Evolutionary conservation across 2,888 invertebrate genomes (phyloP), one percentile per base, ranked within the genome.

Genomic region (Agonopterix alstromeriana): DNA sequence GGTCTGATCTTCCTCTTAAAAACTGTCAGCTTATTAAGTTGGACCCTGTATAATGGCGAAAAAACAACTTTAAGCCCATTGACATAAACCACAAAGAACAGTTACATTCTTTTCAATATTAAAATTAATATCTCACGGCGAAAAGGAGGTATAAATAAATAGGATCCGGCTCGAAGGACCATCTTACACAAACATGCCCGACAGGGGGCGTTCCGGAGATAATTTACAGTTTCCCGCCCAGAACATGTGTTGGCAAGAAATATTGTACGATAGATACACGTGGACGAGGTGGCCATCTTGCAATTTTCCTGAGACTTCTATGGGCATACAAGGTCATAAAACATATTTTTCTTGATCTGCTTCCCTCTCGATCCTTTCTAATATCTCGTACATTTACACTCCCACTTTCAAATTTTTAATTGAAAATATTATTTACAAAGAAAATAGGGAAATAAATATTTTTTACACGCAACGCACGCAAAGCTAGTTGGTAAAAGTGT

Each of bases 221-320:
- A 60, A 67, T 55, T 61, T 63, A 61, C 54, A 50, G 53, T 36
- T 54, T 56, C 56, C 58, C 67, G 64, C 63, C 61, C 61, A 51
- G 51, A 60, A 67, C 70, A 70, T 59, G 63, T 69, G 69, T 63
- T 64, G 48, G 50, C 52, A 53, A 60, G 61, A 65, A 63, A 63
- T 65, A 64, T 63, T 52, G 61, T 46, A 52, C 53, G 52, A 59
- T 57, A 61, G 52, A 56, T 55, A 55, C 53, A 48, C 49, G 55
- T 58, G 47, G 43, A 10, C 44, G 36, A 14, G 27, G 51, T 43
- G 35, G 36, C 27, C 27, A 27, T 27, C 27, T 27, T 27, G 27
- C 5, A 27, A 5, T 27, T 27, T 27, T 27, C 27, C 27, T 27
- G 5, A 7, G 27, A 27, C 7, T 27, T 5, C 7, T 7, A 10